Evolutionary conservation across 1,140 invertebrate genomes (phyloP), one percentile per base, ranked within the genome.

Genomic region (Branchinecta lynchi): DNA sequence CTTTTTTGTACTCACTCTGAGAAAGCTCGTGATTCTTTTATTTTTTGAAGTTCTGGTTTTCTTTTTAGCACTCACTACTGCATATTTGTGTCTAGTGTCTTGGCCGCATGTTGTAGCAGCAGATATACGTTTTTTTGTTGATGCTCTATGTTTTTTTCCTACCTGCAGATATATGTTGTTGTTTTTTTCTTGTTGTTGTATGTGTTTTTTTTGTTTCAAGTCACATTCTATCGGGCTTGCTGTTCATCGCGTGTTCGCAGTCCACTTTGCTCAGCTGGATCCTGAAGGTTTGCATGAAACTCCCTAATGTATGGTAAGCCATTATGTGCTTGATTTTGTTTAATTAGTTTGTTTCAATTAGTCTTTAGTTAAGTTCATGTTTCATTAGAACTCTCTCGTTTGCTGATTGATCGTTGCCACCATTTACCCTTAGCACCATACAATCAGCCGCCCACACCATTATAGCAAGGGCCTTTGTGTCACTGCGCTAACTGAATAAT

Each of bases 181-280:
- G 17, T 70, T 68, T 70, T 70, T 1, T 20, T 17, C 3, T n/a
- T 43, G 17, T 5, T 20, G 8, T 71, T 70, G 17, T 51, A 70
- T 73, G 70, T 72, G 65, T 73, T 67, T 72, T 72, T 73, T 70
- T 69, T 60, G 17, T 60, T 60, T 60, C 51, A 60, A 60, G 51
- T 60, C 51, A 60, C 51, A 60, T 60, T 60, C 51, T 60, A 60
- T 60, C 51, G 51, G 12, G 17, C 51, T 60, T 60, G 12, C 51
- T 60, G 51, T 60, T 15, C 51, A 60, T 20, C 12, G 51, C 12
- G 51, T 60, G 17, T 60, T 60, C 17, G 12, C 51, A 15, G 51
- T 60, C 17, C 17, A 20, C 51, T 60, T 60, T 15, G 17, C 51
- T 15, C 51, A 60, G 73, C 69, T 72, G 69, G 71, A 46, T 71